Evolutionary conservation across 1,140 invertebrate species (phyloP).

Genomic region (Dufourea novaeangliae): DNA sequence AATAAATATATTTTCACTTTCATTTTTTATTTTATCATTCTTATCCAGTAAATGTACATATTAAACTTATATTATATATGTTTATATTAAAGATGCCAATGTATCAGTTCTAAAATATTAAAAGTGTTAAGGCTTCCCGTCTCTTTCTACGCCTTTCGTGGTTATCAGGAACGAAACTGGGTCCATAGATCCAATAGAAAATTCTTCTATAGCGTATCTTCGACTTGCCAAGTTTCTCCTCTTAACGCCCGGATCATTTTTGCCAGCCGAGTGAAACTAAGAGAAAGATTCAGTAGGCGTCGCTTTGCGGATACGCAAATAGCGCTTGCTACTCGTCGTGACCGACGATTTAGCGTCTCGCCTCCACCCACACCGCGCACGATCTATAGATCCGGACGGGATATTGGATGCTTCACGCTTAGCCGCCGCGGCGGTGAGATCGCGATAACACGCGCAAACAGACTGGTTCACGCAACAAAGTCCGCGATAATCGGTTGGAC

Average conservation of each 20-base stretch:
- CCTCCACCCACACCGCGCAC: background rate
- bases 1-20: too few species aligned
- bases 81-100: too few species aligned
- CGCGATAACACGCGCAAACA: conserved; percentile 32
- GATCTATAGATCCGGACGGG: background rate
- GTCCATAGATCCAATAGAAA: too few species aligned
- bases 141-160: too few species aligned
- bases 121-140: too few species aligned
- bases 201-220: background rate
- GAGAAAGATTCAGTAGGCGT: conserved; percentile 8
- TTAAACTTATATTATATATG: too few species aligned
- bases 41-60: too few species aligned
- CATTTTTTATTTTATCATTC: too few species aligned
- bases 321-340: conserved; percentile 2
- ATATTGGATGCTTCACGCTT: background rate
- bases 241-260: background rate
- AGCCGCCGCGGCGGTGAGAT: background rate
- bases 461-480: background rate
- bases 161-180: too few species aligned
- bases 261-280: background rate
- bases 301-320: background rate
- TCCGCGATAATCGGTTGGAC: background rate
- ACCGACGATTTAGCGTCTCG: conserved; percentile 19
- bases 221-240: background rate
- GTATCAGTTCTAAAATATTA: too few species aligned